Evolutionary conservation across 92 coral and sea anemone genomes (phyloP).

Genomic region (Zoanthus gigantus): DNA sequence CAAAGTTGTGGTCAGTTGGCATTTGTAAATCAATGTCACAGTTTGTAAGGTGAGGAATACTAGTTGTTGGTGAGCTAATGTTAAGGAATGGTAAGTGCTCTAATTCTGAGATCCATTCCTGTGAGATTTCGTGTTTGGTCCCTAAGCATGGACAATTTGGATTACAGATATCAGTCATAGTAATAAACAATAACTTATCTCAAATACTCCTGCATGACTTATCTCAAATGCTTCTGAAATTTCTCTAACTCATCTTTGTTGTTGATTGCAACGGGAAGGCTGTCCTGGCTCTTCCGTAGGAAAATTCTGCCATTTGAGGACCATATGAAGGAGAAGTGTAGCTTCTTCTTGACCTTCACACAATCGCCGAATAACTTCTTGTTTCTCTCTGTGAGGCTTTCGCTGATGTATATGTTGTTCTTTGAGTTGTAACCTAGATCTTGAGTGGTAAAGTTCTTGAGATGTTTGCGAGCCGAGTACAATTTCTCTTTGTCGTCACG

Average conservation of each 20-base stretch:
- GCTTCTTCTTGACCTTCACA: slow-evolving; percentile 23
- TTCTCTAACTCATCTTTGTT: slow-evolving; percentile 23
- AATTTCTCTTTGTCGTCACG: slow-evolving; percentile 52
- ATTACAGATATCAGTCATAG: slow-evolving; percentile 10
- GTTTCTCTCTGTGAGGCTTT: slow-evolving; percentile 26
- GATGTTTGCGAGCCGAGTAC: slow-evolving; percentile 42
- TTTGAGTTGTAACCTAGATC: slow-evolving; percentile 15
- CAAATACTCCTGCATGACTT: slow-evolving; percentile 16
- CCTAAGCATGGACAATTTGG: slow-evolving; percentile 18
- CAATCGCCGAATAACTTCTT: slow-evolving; percentile 13
- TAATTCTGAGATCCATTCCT: slow-evolving; percentile 21
- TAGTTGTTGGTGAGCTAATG: slow-evolving; percentile 29
- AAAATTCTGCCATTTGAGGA: slow-evolving; percentile 28
- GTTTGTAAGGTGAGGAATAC: slow-evolving; percentile 44
- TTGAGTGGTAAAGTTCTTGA: slow-evolving; percentile 19
- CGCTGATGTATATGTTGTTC: slow-evolving; percentile 24
- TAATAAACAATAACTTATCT: slow-evolving; percentile 19
- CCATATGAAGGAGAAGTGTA: slow-evolving; percentile 19
- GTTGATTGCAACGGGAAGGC: slow-evolving; percentile 14
- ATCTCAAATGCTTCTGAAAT: slow-evolving; percentile 14
- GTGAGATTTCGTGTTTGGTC: slow-evolving; percentile 6
- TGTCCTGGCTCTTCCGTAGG: slow-evolving; percentile 17
- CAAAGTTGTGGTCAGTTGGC: slow-evolving; percentile 47
- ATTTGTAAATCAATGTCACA: slow-evolving; percentile 51
- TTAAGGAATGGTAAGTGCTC: slow-evolving; percentile 30